These are phyloP conservation scores for Furcula furcula DNA, from an alignment of 2,888 invertebrate species.

Conservation along the genomic window DNA sequence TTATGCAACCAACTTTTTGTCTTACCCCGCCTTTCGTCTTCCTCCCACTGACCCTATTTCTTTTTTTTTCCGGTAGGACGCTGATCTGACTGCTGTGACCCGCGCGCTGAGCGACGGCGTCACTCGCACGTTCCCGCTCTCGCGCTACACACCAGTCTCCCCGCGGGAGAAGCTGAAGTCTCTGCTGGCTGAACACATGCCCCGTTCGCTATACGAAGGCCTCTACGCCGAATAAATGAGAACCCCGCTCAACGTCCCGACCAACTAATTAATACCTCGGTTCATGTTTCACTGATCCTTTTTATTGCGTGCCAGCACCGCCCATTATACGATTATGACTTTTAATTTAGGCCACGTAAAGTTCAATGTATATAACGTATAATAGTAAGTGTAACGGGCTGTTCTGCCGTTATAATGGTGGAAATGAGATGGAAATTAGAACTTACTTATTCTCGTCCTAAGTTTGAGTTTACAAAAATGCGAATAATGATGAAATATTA, in stretches of 20 bases:
- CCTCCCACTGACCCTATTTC: too few relatives aligned
- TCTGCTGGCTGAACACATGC: constrained; percentile 90
- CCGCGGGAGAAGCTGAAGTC: constrained; percentile 90
- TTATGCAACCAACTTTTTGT: too few relatives aligned
- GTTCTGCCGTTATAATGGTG: constrained; percentile 13
- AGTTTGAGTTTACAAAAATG: constrained; percentile 4
- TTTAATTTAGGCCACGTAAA: constrained; percentile 16
- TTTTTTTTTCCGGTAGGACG: constrained; percentile 78
- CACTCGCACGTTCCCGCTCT: constrained; percentile 90
- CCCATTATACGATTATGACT: constrained; percentile 8
- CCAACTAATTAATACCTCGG: constrained; percentile 17
- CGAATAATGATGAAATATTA: not conserved
- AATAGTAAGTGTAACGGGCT: constrained; percentile 10
- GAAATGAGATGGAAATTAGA: too few relatives aligned
- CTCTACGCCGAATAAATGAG: constrained; percentile 80
- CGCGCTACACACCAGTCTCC: constrained; percentile 92
- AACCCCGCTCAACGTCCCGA: constrained; percentile 21
- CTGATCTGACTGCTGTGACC: constrained; percentile 88
- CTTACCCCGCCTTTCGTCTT: too few relatives aligned
- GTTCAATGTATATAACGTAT: constrained; percentile 21
- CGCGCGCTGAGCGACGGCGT: constrained; percentile 89
- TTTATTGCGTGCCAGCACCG: constrained; percentile 4
- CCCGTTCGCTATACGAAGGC: constrained; percentile 90
- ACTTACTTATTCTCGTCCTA: constrained; percentile 15
- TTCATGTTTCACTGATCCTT: constrained; percentile 16